phyloP scores from a whole-genome alignment of 2,113 vertebrate species.

The Cercopithecus mona region DNA sequence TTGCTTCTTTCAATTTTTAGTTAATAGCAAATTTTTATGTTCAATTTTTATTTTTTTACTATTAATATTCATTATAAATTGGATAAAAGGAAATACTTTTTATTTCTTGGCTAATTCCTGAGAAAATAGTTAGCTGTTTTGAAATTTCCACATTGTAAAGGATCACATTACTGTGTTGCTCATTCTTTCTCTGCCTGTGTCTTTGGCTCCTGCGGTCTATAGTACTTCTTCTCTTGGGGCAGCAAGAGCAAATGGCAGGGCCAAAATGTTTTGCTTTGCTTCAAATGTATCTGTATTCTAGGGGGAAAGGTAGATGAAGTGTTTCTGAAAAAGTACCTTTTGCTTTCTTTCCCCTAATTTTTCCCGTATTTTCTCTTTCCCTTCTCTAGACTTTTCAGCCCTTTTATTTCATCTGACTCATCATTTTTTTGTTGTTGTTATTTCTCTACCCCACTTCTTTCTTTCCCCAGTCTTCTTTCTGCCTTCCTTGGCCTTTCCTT shows the following conservation, averaged over 20 bases:
- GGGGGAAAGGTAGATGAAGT: not conserved
- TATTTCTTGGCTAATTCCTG: not conserved
- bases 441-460: not conserved
- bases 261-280: not conserved
- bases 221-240: not conserved
- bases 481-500: not conserved
- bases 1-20: not conserved
- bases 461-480: not conserved
- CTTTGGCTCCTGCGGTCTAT: rapidly evolving
- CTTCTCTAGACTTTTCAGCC: not conserved
- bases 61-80: not conserved
- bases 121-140: not conserved
- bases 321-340: not conserved
- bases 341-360: not conserved
- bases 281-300: no score
- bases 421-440: not conserved
- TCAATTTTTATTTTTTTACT: not conserved
- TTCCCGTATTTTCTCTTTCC: not conserved
- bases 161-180: rapidly evolving
- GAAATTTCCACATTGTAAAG: not conserved
- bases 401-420: not conserved
- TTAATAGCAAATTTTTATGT: not conserved
- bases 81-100: not conserved
- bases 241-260: not conserved
- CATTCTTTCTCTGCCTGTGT: not conserved